These are phyloP conservation scores for Lycodopsis pacificus DNA, from an alignment of 2,797 vertebrate genomes.

Conservation along the genomic window DNA sequence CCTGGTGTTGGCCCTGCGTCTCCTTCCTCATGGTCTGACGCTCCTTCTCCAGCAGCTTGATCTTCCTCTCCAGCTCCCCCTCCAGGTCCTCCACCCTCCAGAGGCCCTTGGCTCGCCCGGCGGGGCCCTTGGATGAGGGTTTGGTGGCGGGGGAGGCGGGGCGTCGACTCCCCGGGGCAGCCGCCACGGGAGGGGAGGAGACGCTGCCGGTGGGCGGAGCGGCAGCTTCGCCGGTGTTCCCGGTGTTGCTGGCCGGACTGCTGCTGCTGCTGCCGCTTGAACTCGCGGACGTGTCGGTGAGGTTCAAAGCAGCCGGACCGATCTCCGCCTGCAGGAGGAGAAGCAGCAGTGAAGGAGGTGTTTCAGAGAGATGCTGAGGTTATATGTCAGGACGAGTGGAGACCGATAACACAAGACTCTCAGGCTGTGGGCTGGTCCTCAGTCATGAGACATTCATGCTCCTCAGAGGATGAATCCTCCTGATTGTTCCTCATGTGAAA, in stretches of 20 bases:
- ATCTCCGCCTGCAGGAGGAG: conserved; percentile 79
- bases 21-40: conserved; percentile 83
- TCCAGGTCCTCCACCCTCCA: conserved; percentile 85
- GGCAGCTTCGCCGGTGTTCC: conserved; percentile 45
- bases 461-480: not conserved
- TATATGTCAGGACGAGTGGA: too few relatives aligned
- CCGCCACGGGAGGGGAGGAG: conserved; percentile 36
- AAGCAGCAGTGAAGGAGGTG: too few relatives aligned
- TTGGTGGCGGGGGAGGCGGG: conserved; percentile 53
- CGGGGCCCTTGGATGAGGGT: conserved; percentile 52
- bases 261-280: conserved; percentile 14
- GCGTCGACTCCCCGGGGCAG: conserved; percentile 55
- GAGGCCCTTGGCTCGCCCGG: conserved; percentile 70
- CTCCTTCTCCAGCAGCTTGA: conserved; percentile 84
- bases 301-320: conserved; percentile 80
- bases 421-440: too few relatives aligned
- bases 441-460: not conserved
- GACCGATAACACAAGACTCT: too few relatives aligned
- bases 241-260: conserved; percentile 23
- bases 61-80: conserved; percentile 84
- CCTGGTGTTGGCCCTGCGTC: conserved; percentile 81
- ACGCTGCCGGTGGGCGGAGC: conserved; percentile 30
- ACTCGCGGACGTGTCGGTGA: conserved; percentile 70
- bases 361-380: not conserved
- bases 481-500: too few relatives aligned